These are phyloP conservation scores for Pelusios castaneus DNA, from an alignment of 2,113 vertebrate genomes.

Conservation along the genomic window DNA sequence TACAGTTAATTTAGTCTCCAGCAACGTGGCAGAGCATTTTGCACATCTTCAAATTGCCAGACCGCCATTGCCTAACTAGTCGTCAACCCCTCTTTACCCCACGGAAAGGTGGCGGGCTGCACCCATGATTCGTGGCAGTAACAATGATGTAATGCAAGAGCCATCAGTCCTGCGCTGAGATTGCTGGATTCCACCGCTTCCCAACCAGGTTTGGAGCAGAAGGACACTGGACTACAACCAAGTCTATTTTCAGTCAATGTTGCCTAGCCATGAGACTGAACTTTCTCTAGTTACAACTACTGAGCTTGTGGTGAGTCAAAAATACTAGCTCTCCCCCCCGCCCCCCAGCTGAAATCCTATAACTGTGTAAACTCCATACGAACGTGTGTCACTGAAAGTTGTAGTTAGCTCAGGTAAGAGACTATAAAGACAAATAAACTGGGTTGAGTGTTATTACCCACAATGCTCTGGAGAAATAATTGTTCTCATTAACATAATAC, in stretches of 20 bases:
- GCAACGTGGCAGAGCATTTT: neutral
- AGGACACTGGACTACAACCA: neutral
- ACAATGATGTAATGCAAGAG: neutral
- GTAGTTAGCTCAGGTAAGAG: neutral
- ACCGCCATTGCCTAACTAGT: neutral
- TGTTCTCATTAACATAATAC: neutral
- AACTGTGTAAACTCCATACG: neutral
- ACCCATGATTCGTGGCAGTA: neutral
- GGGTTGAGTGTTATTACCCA: neutral
- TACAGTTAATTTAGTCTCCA: neutral
- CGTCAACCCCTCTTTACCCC: neutral
- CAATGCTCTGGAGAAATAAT: neutral
- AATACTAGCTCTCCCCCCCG: neutral
- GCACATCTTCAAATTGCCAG: neutral
- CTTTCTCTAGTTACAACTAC: neutral
- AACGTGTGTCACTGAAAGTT: neutral
- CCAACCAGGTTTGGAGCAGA: neutral
- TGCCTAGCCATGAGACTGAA: neutral
- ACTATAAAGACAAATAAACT: neutral
- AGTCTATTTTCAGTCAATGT: neutral
- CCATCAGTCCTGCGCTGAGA: neutral
- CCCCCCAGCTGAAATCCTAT: neutral
- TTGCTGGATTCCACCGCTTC: neutral
- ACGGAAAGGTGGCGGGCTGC: neutral
- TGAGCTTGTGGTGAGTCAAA: neutral